phyloP scores from a whole-genome alignment of 1,140 invertebrate genomes.

The Drosophila lacertosa region DNA sequence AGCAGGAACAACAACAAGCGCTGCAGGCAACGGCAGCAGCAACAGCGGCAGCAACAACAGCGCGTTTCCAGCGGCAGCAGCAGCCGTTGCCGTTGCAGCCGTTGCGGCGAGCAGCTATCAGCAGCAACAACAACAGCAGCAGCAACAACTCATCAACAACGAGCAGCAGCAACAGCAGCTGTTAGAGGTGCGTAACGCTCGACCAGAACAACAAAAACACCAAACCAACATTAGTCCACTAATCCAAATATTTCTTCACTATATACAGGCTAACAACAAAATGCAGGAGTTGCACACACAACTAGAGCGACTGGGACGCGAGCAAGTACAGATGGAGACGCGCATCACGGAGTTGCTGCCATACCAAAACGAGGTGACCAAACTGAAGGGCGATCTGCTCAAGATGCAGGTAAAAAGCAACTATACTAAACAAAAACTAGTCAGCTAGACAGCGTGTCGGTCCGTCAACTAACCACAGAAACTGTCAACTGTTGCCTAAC shows the following conservation, averaged over 20 bases:
- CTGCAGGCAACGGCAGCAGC: slow-evolving; percentile 30
- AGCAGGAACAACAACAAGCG: slow-evolving; percentile 22
- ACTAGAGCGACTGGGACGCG: slow-evolving; percentile 84
- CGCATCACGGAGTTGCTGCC: slow-evolving; percentile 85
- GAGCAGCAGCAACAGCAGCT: slow-evolving; percentile 80
- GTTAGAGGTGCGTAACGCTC: slow-evolving; percentile 66
- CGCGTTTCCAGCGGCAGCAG: slow-evolving; percentile 59
- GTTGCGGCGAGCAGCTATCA: slow-evolving; percentile 67
- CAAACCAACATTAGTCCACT: not conserved
- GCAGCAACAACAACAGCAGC: slow-evolving; percentile 59
- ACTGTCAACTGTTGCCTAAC: slow-evolving; percentile 37
- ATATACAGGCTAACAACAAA: slow-evolving; percentile 78
- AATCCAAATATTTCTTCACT: not conserved
- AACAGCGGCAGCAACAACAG: slow-evolving; percentile 13
- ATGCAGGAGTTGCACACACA: slow-evolving; percentile 82
- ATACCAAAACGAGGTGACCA: slow-evolving; percentile 84
- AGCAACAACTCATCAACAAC: slow-evolving; percentile 71
- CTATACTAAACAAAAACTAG: not conserved
- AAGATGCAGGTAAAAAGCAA: slow-evolving; percentile 79
- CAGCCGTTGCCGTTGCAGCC: slow-evolving; percentile 67
- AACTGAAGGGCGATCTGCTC: slow-evolving; percentile 85
- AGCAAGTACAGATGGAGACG: slow-evolving; percentile 85
- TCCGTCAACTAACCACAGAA: slow-evolving; percentile 41
- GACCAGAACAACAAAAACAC: not conserved
- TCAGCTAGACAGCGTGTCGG: slow-evolving; percentile 13